A percentile compares a stretch with the other conserved stretches of the same genome.
Evolutionary conservation across 2,888 invertebrate species (phyloP).

Genomic region (Globia sparganii): DNA sequence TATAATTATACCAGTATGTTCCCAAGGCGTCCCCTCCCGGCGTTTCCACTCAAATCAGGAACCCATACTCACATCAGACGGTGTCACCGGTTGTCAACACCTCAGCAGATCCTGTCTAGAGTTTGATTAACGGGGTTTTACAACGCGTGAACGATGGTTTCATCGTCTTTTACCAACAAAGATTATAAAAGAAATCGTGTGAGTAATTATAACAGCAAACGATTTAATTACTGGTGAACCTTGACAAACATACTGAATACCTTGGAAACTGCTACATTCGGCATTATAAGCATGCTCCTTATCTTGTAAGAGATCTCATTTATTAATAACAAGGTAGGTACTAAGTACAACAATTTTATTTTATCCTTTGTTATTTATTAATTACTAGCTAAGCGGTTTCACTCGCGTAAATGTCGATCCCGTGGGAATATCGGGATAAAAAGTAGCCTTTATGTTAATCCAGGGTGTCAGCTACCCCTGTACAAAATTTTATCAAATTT

Average conservation of each 20-base stretch:
- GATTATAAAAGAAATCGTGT: not conserved
- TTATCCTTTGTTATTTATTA: not conserved
- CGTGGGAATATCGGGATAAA: too few relatives aligned
- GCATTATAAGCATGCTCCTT: conserved; percentile 39
- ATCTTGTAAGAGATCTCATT: conserved; percentile 36
- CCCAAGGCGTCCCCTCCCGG: too few relatives aligned
- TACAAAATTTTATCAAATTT: too few relatives aligned
- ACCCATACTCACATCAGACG: not conserved
- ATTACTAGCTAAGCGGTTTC: too few relatives aligned
- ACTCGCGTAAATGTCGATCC: too few relatives aligned
- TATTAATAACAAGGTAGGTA: not conserved
- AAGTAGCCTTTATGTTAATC: too few relatives aligned
- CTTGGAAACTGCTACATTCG: conserved; percentile 28
- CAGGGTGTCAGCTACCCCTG: too few relatives aligned
- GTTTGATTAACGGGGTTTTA: not conserved
- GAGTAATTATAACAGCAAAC: not conserved
- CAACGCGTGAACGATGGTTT: not conserved
- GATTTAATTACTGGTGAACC: conserved; percentile 36
- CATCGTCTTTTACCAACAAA: not conserved
- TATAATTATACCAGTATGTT: too few relatives aligned
- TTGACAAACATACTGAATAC: conserved; percentile 42
- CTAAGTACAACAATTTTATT: not conserved
- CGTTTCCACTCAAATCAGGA: too few relatives aligned
- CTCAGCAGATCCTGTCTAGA: not conserved
- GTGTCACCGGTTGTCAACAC: too few relatives aligned